These are phyloP conservation scores for Donacobius atricapilla DNA, from an alignment of 2,113 vertebrate genomes.

Conservation along the genomic window DNA sequence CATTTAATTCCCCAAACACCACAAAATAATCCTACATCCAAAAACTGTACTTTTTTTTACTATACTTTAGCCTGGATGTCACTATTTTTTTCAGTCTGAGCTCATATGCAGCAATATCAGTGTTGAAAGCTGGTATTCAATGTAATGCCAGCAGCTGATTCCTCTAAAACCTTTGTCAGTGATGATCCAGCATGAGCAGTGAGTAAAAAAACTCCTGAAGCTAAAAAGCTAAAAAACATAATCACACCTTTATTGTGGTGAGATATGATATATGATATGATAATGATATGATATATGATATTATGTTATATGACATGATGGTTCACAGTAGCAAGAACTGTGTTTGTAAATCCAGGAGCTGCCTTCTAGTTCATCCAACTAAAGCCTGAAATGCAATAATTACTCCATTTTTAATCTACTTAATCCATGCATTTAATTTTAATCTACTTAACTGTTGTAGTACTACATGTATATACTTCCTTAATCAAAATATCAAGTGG, in stretches of 20 bases:
- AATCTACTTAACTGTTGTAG: conserved; percentile 25
- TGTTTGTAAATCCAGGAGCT: not conserved
- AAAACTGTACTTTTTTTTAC: not conserved
- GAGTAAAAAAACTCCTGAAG: not conserved
- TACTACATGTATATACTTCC: not conserved
- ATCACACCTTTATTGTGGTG: not conserved
- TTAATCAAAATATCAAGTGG: not conserved
- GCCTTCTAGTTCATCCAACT: not conserved
- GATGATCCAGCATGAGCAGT: not conserved
- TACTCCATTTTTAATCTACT: conserved; percentile 24
- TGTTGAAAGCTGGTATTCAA: not conserved
- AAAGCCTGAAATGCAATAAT: not conserved
- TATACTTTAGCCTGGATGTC: not conserved
- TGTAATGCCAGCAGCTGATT: not conserved
- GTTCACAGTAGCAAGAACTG: not conserved
- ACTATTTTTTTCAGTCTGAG: not conserved
- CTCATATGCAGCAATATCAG: not conserved
- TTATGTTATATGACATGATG: not conserved
- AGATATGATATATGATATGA: not conserved
- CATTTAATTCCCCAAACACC: not conserved
- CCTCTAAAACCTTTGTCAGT: not conserved
- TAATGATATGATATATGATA: not conserved
- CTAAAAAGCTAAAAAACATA: not conserved
- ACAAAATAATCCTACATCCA: not conserved
- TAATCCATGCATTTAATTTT: conserved; percentile 25